Percentiles rank a stretch among this genome's conserved stretches.
Evolutionary conservation across 2,888 invertebrate genomes (phyloP).

Genomic region (Orthonevra nobilis): DNA sequence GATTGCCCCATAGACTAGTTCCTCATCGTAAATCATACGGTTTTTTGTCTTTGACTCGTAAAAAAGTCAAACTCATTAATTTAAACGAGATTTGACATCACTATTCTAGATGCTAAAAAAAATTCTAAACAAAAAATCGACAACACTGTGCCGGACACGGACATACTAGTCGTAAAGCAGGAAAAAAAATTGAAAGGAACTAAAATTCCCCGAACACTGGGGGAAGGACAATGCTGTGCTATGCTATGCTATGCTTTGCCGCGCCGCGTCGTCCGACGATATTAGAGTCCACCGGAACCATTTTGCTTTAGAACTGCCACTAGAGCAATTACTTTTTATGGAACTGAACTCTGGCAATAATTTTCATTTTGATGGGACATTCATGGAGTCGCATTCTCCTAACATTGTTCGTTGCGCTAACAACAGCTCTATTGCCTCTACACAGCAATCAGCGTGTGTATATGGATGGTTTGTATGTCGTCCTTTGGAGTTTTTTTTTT

Average conservation of each 20-base stretch:
- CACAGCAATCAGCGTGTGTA: slow-evolving; percentile 16
- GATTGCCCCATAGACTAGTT: no score
- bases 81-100: slow-evolving; percentile 79
- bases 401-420: slow-evolving; percentile 9
- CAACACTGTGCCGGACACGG: slow-evolving; percentile 2
- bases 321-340: slow-evolving; percentile 65
- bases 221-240: no score
- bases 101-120: slow-evolving; percentile 8
- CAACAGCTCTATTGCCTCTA: slow-evolving; percentile 16
- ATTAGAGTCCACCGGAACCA: slow-evolving; percentile 43
- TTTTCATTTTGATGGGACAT: slow-evolving; percentile 55
- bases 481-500: no score
- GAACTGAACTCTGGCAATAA: slow-evolving; percentile 60
- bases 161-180: neutral
- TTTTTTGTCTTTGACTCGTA: slow-evolving; percentile 42
- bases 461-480: no score
- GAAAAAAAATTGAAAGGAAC: neutral
- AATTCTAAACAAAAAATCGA: slow-evolving; percentile 9
- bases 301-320: slow-evolving; percentile 35
- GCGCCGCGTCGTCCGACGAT: slow-evolving; percentile 12
- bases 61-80: slow-evolving; percentile 78
- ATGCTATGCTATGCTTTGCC: neutral
- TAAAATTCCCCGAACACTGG: no score
- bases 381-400: slow-evolving; percentile 29
- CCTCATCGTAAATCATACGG: slow-evolving; percentile 28